Conservation (phyloP, 2,888 invertebrate genomes). For the Drosophila differens region DNA sequence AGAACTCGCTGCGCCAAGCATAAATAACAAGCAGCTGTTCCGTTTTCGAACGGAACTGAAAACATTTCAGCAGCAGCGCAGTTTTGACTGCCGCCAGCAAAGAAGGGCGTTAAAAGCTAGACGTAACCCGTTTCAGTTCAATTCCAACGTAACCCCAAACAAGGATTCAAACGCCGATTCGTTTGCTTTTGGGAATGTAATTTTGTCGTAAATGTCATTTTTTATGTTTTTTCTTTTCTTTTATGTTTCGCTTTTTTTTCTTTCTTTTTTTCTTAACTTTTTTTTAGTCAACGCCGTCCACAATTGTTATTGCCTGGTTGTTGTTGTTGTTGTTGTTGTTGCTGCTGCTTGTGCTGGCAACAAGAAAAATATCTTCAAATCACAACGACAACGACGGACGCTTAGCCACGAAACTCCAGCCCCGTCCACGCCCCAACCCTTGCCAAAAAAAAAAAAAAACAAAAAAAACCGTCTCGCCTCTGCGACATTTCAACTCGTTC, state of each 20-base stretch:
- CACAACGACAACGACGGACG: constrained; percentile 48
- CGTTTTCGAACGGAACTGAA: constrained; percentile 24
- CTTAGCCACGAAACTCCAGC: constrained; percentile 12
- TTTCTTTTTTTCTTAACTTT: constrained; percentile 5
- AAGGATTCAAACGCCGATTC: constrained; percentile 27
- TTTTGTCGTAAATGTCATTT: constrained; percentile 73
- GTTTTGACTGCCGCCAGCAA: constrained; percentile 42
- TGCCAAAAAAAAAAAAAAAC: background rate
- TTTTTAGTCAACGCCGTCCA: constrained; percentile 34
- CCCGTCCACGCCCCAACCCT: background rate
- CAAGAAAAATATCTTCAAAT: constrained; percentile 70
- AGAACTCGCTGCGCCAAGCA: constrained; percentile 14
- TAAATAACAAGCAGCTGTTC: constrained; percentile 68
- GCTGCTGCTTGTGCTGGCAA: constrained; percentile 14
- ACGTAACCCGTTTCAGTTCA: constrained; percentile 32
- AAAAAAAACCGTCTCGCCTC: constrained; percentile 12
- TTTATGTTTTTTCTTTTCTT: constrained; percentile 54
- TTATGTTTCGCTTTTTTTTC: constrained; percentile 2
- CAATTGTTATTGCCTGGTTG: constrained; percentile 62
- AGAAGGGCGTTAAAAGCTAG: constrained; percentile 41
- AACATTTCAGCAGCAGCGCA: constrained; percentile 47
- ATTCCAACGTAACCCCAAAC: constrained; percentile 24
- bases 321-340: constrained; percentile 25
- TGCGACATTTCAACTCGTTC: constrained; percentile 66
- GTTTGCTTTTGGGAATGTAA: constrained; percentile 60